Percentiles rank a stretch among this genome's conserved stretches.
Evolutionary conservation across 2,888 invertebrate species (phyloP).

Genomic region (Candidula unifasciata): DNA sequence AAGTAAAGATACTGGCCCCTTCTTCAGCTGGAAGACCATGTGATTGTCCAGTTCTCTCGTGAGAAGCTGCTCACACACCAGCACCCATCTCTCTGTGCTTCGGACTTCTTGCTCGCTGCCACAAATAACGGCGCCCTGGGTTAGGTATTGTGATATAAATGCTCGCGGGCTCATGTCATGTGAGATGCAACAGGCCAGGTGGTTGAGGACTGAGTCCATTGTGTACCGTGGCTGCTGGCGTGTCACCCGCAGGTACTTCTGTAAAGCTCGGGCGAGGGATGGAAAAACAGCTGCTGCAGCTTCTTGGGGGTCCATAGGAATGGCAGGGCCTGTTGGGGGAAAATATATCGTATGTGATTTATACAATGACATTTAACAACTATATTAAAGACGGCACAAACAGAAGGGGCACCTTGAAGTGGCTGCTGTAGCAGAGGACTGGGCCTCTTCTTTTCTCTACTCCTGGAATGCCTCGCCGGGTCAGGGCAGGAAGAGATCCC

Average conservation of each 20-base stretch:
- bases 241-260: constrained; percentile 96
- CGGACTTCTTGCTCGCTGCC: constrained; percentile 70
- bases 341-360: neutral
- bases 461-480: too few relatives aligned
- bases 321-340: constrained; percentile 82
- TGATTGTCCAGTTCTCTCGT: constrained; percentile 91
- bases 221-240: constrained; percentile 97
- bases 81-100: constrained; percentile 93
- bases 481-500: too few relatives aligned
- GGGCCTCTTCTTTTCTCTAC: too few relatives aligned
- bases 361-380: too few relatives aligned
- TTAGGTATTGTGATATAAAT: constrained; percentile 95
- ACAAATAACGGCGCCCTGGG: constrained; percentile 84
- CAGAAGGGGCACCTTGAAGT: too few relatives aligned
- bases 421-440: too few relatives aligned
- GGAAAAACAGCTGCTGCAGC: constrained; percentile 99
- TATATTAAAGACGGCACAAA: too few relatives aligned
- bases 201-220: constrained; percentile 93
- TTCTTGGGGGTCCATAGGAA: constrained; percentile 94
- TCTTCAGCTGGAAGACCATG: constrained; percentile 90
- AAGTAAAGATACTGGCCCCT: constrained; percentile 86
- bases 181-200: constrained; percentile 92
- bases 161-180: constrained; percentile 96
- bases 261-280: constrained; percentile 94
- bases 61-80: constrained; percentile 93